Evolutionary conservation across 2,113 vertebrate genomes (phyloP).

Genomic region (Azemiops feae): DNA sequence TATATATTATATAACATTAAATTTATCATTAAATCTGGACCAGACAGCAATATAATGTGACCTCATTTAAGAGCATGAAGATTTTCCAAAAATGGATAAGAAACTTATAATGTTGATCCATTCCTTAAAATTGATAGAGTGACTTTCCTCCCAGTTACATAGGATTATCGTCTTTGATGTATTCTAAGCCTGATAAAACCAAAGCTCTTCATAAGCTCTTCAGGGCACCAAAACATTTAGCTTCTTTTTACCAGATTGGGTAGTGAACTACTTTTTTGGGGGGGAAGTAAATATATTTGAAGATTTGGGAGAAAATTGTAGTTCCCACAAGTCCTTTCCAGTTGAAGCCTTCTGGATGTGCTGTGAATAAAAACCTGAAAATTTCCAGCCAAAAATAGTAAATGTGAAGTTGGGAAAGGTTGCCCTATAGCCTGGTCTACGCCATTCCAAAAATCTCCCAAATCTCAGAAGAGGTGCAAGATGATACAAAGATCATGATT

Average conservation of each 20-base stretch:
- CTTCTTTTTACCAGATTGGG: not conserved
- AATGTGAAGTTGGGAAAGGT: not conserved
- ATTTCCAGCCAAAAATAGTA: not conserved
- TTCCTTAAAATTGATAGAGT: not conserved
- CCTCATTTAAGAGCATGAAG: not conserved
- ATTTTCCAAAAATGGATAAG: not conserved
- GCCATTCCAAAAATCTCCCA: no score
- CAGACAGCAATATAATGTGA: not conserved
- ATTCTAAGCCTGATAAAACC: not conserved
- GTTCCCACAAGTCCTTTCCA: not conserved
- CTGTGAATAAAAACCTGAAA: not conserved
- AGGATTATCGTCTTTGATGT: not conserved
- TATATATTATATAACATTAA: not conserved
- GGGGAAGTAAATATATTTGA: not conserved
- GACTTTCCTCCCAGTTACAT: not conserved
- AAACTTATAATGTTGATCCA: not conserved
- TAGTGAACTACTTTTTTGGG: not conserved
- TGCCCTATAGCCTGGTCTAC: not conserved
- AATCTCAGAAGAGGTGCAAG: no score
- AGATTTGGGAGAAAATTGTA: not conserved
- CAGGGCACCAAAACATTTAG: not conserved
- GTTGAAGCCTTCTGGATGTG: not conserved
- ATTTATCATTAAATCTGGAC: not conserved
- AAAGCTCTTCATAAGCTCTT: not conserved
- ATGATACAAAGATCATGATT: no score